Base-by-base conservation (phyloP, 2,797 vertebrate genomes). In the Pelobates cultripes region DNA sequence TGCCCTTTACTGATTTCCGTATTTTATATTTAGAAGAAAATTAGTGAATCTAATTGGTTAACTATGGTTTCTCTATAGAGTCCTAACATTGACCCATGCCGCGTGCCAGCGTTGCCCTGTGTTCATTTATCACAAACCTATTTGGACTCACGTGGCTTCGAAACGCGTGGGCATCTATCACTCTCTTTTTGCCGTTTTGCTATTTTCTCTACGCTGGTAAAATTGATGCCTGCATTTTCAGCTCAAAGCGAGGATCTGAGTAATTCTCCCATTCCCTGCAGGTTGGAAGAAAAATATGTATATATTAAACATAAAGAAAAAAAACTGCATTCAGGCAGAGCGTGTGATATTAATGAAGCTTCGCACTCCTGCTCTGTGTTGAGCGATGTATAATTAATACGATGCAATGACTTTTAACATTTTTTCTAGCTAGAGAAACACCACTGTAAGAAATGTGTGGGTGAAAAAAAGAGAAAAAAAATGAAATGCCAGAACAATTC, bases 361-460 rank as follows among this genome's bases (percentile, higher is more conserved):
- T 17, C 45, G 28, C 28, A 28, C 28, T 28, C 28, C 28, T 28
- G 28, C 47, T 64, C 61, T 43, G 42, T 7, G 47, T 67, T 2
- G 51, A 41, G 43, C 9, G 43, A 45, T 75, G 53, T 75, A 63
- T 63, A 76, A 76, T 71, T 76, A 81, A 81, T 76, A 64, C 4
- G 43, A 66, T 53, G 14, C 70, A 45, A 76, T 66, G 43, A 71
- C 73, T 71, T 75, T 10, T 81, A 69, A 64, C 67, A 70, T 63
- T 70, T 70, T 70, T 61, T 51, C 8, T 15, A 40, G 72, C 63
- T 44, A n/a, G 12, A 43, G 43, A 68, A 44, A 41, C 28, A 60
- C 41, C 17, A 63, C 79, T n/a, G 72, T 13, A 40, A 43, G 73
- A 64, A 43, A 75, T 28, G 74, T 14, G 73, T 63, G 55, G 73